These are phyloP conservation scores for Erythrolamprus reginae DNA, from an alignment of 2,113 vertebrate genomes.

Conservation along the genomic window DNA sequence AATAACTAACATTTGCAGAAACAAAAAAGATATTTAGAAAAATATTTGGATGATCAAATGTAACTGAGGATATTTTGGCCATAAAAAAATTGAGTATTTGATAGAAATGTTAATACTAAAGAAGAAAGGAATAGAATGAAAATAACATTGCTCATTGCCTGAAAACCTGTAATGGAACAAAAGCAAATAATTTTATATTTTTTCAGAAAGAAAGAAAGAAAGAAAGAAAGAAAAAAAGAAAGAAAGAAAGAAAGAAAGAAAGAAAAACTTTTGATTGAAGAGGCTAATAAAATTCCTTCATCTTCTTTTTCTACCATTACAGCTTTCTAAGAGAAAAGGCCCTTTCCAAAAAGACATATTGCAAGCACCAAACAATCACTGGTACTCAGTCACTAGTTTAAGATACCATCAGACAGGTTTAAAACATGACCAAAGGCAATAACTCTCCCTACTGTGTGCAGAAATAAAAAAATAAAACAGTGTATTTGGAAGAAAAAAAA, in stretches of 20 bases:
- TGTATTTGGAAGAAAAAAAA: not conserved
- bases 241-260: not conserved
- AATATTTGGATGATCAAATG: not conserved
- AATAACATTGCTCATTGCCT: not conserved
- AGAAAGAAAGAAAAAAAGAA: not conserved
- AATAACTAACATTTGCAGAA: not conserved
- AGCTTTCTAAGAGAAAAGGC: conserved; percentile 12
- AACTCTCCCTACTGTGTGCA: conserved; percentile 43
- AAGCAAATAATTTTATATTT: not conserved
- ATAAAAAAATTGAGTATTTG: not conserved
- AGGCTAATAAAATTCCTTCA: conserved; percentile 37
- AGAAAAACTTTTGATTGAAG: conserved; percentile 26
- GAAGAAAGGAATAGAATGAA: not conserved
- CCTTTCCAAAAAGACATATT: conserved; percentile 35
- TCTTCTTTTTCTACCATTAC: not conserved
- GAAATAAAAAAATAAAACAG: not conserved
- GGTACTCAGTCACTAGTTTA: conserved; percentile 27
- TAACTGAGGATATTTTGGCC: not conserved
- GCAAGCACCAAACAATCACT: not conserved
- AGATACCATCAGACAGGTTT: conserved; percentile 44
- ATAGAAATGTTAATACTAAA: not conserved
- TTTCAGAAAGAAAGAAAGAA: not conserved
- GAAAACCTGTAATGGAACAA: not conserved
- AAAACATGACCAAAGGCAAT: conserved; percentile 41
- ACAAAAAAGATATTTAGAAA: not conserved